phyloP scores from a whole-genome alignment of 1,140 invertebrate genomes.

The Maconellicoccus hirsutus region DNA sequence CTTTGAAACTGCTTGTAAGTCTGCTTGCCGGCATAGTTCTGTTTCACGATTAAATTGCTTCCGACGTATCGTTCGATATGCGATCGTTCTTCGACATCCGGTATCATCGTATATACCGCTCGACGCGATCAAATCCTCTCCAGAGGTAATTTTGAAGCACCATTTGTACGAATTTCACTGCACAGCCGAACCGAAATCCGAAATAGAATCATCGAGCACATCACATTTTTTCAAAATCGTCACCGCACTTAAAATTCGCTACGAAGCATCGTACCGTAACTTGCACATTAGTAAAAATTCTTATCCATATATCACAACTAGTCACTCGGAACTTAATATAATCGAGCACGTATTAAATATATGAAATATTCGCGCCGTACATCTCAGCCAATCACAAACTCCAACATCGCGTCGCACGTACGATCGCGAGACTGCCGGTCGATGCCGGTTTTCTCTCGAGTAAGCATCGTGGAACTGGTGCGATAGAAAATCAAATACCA shows the following conservation, averaged over 20 bases:
- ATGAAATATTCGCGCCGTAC: too few relatives aligned
- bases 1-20: neutral
- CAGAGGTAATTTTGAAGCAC: neutral
- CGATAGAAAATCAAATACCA: neutral
- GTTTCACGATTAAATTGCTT: conserved; percentile 42
- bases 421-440: neutral
- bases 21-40: neutral
- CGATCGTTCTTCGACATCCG: conserved; percentile 2
- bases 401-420: neutral
- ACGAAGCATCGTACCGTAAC: too few relatives aligned
- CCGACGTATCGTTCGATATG: conserved; percentile 51
- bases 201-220: neutral
- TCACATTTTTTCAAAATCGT: neutral
- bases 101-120: conserved; percentile 3
- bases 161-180: neutral
- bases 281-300: too few relatives aligned
- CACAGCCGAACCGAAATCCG: neutral
- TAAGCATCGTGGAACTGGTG: conserved; percentile 1
- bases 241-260: neutral
- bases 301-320: too few relatives aligned
- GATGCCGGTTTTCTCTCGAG: neutral
- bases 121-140: neutral
- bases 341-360: too few relatives aligned
- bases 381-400: too few relatives aligned
- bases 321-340: too few relatives aligned